Evolutionary conservation across 2,888 invertebrate genomes (phyloP), one percentile per base, ranked within the genome.

Genomic region (Ferrisia virgata): DNA sequence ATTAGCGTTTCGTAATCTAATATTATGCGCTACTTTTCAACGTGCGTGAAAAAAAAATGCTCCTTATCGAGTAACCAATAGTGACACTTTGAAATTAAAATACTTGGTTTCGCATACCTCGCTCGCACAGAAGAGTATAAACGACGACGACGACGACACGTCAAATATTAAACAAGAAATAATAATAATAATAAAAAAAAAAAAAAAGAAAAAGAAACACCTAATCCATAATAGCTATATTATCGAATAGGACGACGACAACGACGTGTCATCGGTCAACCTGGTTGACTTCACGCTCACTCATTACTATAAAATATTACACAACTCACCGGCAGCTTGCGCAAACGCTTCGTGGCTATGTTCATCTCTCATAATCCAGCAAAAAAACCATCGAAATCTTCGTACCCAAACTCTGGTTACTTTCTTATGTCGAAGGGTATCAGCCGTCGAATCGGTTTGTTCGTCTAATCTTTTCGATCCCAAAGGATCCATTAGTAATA

Each of bases 401-500:
- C 93, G 89, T n/a, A 93, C 91, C 94, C 93, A 94, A 84, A 94
- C 90, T 0, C 92, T 92, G 0, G 93, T 93, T 47, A 93, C 92
- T 88, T 93, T 93, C 85, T 92, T 90, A 87, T 93, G 93, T 85
- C 93, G 92, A 25, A 92, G 89, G 25, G 92, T 92, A 87, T 93
- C 93, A 86, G 92, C 91, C 6, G 92, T 92, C 31, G 87, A 85
- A 39, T 87, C 87, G 0, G 86, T 86, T 79, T 87, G 86, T 87
- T 92, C 92, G 86, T 91, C 91, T 88, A 91, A 90, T 86, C 92
- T 91, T 22, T 88, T 90, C 0, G 93, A 92, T 4, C 95, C 95
- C 86, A 95, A 89, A 0, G 95, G 95, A 88, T 96, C 96, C 88
- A 96, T 95, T 78, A 95, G 93, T 89, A 95, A 90, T 72, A 93